Conservation (phyloP, 1,140 invertebrate species). For the Drosophila obscura region DNA sequence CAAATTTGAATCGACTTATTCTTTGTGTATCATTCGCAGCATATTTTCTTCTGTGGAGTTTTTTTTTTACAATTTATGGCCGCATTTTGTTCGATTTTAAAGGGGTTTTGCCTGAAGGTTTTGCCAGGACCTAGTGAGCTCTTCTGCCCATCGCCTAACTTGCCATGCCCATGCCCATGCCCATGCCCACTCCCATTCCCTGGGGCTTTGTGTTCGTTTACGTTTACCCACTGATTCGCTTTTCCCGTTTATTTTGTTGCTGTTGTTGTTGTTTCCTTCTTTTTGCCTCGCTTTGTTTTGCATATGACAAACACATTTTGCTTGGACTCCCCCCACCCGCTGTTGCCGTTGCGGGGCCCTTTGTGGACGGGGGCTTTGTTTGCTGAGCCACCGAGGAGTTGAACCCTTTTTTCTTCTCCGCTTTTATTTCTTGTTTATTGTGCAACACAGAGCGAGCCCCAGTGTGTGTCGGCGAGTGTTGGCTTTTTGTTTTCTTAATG, state of each 20-base stretch:
- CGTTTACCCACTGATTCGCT: not conserved
- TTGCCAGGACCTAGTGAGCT: slow-evolving; percentile 1
- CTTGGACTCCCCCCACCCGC: slow-evolving; percentile 2
- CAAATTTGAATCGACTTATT: too few species aligned
- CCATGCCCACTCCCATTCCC: too few species aligned
- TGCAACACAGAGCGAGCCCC: slow-evolving; percentile 7
- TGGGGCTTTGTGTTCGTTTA: slow-evolving; percentile 25
- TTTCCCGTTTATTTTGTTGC: not conserved
- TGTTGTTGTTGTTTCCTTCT: slow-evolving; percentile 8
- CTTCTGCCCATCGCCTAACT: too few species aligned
- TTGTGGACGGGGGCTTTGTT: slow-evolving; percentile 62
- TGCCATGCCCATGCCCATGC: too few species aligned
- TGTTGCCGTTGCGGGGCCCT: slow-evolving; percentile 21
- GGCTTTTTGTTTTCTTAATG: slow-evolving; percentile 72
- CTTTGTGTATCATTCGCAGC: too few species aligned
- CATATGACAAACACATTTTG: slow-evolving; percentile 50
- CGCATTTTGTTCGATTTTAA: too few species aligned
- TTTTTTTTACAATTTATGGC: not conserved
- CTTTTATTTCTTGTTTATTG: slow-evolving; percentile 15
- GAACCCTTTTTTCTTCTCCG: slow-evolving; percentile 59
- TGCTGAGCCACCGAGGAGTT: slow-evolving; percentile 54
- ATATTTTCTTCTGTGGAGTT: not conserved
- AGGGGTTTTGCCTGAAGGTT: not conserved
- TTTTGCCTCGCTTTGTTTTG: slow-evolving; percentile 25
- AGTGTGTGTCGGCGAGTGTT: slow-evolving; percentile 37